Base-by-base conservation (phyloP, 1,140 invertebrate genomes). In the Drosophila bipectinata region DNA sequence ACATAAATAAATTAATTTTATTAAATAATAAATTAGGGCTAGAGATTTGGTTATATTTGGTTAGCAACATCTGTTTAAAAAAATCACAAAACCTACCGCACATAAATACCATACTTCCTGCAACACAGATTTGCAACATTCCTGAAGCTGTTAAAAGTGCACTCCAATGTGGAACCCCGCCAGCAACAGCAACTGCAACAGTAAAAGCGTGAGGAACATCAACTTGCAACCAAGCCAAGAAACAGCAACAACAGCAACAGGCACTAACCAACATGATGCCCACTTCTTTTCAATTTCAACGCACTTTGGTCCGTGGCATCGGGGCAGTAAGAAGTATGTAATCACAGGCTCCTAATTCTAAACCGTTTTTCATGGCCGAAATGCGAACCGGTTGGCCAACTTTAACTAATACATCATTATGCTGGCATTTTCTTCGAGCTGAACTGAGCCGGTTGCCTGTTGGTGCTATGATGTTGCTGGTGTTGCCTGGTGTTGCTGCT, bases 361-460 rank as follows among this genome's bases (percentile, higher is more conserved):
- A 87, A 72, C 78, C 83, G 82, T 87, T 82, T 87, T 87, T 87
- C 83, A 87, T 87, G 82, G 82, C 83, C 82, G 79, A 87, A 87
- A 87, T 87, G 79, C 75, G 75, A 87, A 87, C 82, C 84, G 82
- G 82, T 87, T 85, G 77, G 78, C 58, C 83, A 87, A 77, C 73
- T 88, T 82, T 87, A 87, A 88, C 83, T 87, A 88, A 87, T 87
- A 88, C 83, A 87, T 87, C 83, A 87, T 87, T 87, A 87, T 66
- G 63, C 63, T 79, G 79, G 83, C 72, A 83, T 87, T 71, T 73
- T 83, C 53, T 37, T 62, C 26, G 6, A 28, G 56, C 57, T 67
- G 54, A 48, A 4, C 26, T 49, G 18, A 26, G 53, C 44, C 34
- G 39, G 15, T 4, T 4, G 48, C 45, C 34, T 60, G 39, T 6